Base-by-base conservation (phyloP, 2,113 vertebrate genomes). In the Carassius auratus region DNA sequence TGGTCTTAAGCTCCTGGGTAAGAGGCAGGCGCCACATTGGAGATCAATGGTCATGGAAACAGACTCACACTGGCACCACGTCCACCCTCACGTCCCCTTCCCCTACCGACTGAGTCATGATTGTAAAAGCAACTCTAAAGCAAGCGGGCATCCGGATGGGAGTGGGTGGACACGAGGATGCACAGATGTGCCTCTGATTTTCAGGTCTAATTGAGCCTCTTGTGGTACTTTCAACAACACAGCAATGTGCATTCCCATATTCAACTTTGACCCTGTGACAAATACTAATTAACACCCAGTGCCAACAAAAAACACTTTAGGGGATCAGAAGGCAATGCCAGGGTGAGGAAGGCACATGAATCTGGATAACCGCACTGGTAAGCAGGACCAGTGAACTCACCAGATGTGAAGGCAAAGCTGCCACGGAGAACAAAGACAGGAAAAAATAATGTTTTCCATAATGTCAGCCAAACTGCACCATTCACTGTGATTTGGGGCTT, bases 11-110 rank as follows among this genome's bases (percentile, higher is more conserved):
- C 21, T 83, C 90, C 86, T 88, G 85, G 88, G 73, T 59, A 79
- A 71, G 52, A 73, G 59, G 42, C 71, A 81, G 26, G 61, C 52
- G 74, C 15, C 79, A 88, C 89, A 90, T 87, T 87, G 88, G 84
- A 93, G 90, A 93, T 93, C 92, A 91, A 88, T 91, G 91, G 88
- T 87, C 62, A 89, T 77, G 42, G 55, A 88, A 88, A 88, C 81
- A 90, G 85, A 86, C 89, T 59, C 88, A 91, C 90, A 85, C 89
- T 89, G 75, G 88, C 88, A 89, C 79, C 73, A 73, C 90, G 89
- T 88, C 84, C 52, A 69, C 66, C 61, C 38, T 81, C 23, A 1
- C 80, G 48, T 66, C 52, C 30, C 14, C 30, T 21, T 14, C 62
- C 84, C 23, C n/a, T 80, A 62, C 71, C 66, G 85, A 85, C 75